Evolutionary conservation across 1,140 invertebrate species (phyloP), one percentile per base, ranked within the genome.

Genomic region (Neodiprion fabricii): DNA sequence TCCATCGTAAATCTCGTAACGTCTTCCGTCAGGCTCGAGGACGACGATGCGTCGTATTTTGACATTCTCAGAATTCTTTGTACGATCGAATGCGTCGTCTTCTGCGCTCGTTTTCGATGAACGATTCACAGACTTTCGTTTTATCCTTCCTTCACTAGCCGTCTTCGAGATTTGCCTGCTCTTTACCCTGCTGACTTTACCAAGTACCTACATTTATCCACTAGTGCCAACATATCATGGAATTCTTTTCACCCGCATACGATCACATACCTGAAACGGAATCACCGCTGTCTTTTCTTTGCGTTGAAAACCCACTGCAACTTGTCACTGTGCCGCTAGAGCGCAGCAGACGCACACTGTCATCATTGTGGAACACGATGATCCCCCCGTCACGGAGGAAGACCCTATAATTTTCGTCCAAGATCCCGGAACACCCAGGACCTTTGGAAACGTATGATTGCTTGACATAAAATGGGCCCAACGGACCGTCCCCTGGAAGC

Each of bases 391-490:
- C 85, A n/a, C 77, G 78, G n/a, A 86, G 76, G 75, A 80, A 85
- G 70, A 84, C 86, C 70, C 85, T 80, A 53, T 79, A 78, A 67
- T 73, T 76, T 75, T 85, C 83, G 70, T 79, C 66, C 49, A 72
- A 75, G 67, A 73, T 67, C 12, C 48, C 71, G 17, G 76, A 67
- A 11, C 50, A 49, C 71, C 74, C 69, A 17, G 72, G 5, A 9
- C 67, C 70, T n/a, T 81, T 78, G n/a, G 76, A 71, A 17, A 76
- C 72, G 75, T 88, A 87, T 75, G 81, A 86, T 79, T 90, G 90
- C 75, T 86, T 87, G 21, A 91, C 88, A 72, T 89, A 88, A 61
- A 87, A 88, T 68, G 90, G 81, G 77, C 81, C 79, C 66, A 85
- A 75, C 9, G 82, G 83, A 78, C 86, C 83, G 49, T 84, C 72